Evolutionary conservation across 2,113 vertebrate genomes (phyloP).

Genomic region (Patagioenas fasciata): DNA sequence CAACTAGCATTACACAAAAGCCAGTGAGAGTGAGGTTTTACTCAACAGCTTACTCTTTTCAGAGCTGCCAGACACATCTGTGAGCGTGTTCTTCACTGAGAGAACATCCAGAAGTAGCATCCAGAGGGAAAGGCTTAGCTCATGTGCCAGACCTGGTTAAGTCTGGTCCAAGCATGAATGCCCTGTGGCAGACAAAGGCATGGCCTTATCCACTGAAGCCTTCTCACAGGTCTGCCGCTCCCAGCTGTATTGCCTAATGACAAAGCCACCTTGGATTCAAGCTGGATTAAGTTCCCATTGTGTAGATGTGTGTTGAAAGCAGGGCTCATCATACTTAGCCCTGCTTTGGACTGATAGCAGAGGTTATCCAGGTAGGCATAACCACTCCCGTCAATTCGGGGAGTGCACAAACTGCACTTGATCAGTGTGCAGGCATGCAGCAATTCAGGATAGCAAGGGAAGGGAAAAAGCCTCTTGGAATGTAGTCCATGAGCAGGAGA

Average conservation of each 20-base stretch:
- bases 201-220: background rate
- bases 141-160: background rate
- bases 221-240: background rate
- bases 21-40: fast-evolving
- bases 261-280: background rate
- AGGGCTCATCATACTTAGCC: background rate
- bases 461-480: conserved; percentile 39
- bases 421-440: background rate
- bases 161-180: background rate
- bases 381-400: background rate
- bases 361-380: background rate
- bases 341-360: background rate
- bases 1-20: background rate
- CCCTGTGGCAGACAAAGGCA: background rate
- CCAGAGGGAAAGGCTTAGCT: background rate
- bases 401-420: background rate
- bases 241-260: background rate
- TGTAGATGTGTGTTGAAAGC: conserved; percentile 23
- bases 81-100: background rate
- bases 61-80: background rate
- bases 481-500: background rate
- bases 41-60: fast-evolving
- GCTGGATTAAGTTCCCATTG: background rate
- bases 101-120: background rate
- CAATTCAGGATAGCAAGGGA: background rate